Evolutionary conservation across 2,888 invertebrate genomes (phyloP).

Genomic region (Chouioia cunea): DNA sequence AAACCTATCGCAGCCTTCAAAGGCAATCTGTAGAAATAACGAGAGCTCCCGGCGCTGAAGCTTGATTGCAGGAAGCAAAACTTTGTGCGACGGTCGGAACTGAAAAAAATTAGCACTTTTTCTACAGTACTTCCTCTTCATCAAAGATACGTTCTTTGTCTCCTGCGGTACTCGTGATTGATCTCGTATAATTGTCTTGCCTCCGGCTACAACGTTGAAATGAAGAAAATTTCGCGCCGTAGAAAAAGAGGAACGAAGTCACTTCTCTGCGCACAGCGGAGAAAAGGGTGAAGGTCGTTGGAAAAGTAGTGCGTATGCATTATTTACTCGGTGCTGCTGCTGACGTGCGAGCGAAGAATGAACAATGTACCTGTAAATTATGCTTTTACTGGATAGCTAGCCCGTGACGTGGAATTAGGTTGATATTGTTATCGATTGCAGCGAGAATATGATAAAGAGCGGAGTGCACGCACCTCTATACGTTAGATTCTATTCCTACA

Average conservation of each 20-base stretch:
- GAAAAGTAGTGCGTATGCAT: constrained; percentile 1
- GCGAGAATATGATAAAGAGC: neutral
- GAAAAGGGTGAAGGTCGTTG: constrained; percentile 28
- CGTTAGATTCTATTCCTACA: neutral
- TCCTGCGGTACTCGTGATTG: constrained; percentile 8
- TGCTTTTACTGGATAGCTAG: constrained; percentile 28
- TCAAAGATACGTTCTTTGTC: neutral
- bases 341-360: constrained; percentile 17
- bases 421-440: constrained; percentile 30
- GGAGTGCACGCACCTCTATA: neutral
- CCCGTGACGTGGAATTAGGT: constrained; percentile 26
- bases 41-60: no score
- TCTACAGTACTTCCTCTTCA: neutral
- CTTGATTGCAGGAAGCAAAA: no score
- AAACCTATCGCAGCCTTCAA: no score
- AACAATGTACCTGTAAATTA: constrained; percentile 17
- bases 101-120: neutral
- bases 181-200: constrained; percentile 19
- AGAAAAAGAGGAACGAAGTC: neutral
- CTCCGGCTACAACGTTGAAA: neutral
- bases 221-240: constrained; percentile 14
- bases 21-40: no score
- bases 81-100: neutral
- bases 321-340: constrained; percentile 1
- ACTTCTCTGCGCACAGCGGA: no score